Conservation (phyloP, 2,113 vertebrate species). For the Taxidea taxus region DNA sequence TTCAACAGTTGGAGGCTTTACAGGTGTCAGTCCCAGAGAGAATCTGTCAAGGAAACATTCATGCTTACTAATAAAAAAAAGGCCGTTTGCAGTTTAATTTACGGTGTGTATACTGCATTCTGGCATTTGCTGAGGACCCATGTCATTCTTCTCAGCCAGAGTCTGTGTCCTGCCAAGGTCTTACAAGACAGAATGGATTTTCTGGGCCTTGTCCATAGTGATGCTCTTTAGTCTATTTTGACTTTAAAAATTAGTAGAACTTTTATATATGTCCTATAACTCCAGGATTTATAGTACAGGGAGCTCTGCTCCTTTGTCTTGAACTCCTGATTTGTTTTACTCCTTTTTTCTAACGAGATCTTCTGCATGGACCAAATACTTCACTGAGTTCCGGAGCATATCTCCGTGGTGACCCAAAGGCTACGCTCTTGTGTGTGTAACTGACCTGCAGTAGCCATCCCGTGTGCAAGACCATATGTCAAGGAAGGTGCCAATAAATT, state of each 20-base stretch:
- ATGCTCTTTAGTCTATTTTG: not conserved
- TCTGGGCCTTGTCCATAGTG: not conserved
- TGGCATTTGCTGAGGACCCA: not conserved
- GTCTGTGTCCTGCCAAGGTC: not conserved
- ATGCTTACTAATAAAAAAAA: not conserved
- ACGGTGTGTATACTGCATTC: not conserved
- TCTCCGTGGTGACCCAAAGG: not conserved
- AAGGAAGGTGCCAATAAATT: not conserved
- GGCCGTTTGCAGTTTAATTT: not conserved
- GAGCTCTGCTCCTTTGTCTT: not conserved
- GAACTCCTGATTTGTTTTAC: not conserved
- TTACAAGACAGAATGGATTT: not conserved
- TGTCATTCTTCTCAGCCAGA: not conserved
- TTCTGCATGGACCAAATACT: constrained; percentile 4
- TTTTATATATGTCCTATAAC: not conserved
- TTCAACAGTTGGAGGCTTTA: not conserved
- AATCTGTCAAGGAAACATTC: not conserved
- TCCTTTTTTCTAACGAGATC: not conserved
- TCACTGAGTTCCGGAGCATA: not conserved
- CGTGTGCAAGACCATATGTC: not conserved
- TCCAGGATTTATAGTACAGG: not conserved
- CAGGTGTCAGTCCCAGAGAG: not conserved
- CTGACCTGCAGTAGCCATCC: not conserved
- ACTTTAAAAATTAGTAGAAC: not conserved
- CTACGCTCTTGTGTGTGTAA: not conserved